Conservation (phyloP, 2,888 invertebrate species). For the Dasysyrphus albostriatus region DNA sequence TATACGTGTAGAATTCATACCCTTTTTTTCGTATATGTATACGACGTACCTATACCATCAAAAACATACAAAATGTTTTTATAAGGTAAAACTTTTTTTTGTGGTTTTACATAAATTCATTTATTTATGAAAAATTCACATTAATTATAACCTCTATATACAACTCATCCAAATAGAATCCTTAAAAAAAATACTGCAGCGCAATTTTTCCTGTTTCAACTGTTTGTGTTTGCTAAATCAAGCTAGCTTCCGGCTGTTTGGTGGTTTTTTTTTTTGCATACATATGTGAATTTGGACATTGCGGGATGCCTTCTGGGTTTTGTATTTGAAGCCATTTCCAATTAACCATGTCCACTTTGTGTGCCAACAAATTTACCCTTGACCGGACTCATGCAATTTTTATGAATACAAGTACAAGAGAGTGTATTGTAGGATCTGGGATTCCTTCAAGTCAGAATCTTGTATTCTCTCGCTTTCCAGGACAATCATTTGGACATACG, state of each 20-base stretch:
- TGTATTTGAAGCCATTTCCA: slow-evolving; percentile 57
- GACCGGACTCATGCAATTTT: slow-evolving; percentile 38
- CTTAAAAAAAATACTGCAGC: slow-evolving; percentile 37
- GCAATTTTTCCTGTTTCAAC: background rate
- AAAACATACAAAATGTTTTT: background rate
- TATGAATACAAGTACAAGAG: slow-evolving; percentile 10
- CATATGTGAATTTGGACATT: background rate
- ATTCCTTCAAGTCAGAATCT: slow-evolving; percentile 7
- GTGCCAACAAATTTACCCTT: slow-evolving; percentile 60
- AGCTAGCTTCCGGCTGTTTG: slow-evolving; percentile 39
- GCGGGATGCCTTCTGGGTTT: background rate
- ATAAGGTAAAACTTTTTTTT: too few relatives aligned
- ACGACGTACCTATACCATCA: background rate
- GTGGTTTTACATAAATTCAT: background rate
- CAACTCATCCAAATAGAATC: slow-evolving; percentile 42
- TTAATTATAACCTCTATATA: slow-evolving; percentile 28
- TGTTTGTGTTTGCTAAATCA: slow-evolving; percentile 19
- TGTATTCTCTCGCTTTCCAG: slow-evolving; percentile 3
- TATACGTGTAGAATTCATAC: background rate
- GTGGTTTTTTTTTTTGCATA: background rate
- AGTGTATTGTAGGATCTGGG: too few relatives aligned
- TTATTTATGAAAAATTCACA: slow-evolving; percentile 39
- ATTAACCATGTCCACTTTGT: slow-evolving; percentile 68
- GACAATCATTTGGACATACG: slow-evolving; percentile 19
- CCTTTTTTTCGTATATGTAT: too few relatives aligned